phyloP scores from a whole-genome alignment of 2,797 vertebrate genomes.

The Poecilia gillii region DNA sequence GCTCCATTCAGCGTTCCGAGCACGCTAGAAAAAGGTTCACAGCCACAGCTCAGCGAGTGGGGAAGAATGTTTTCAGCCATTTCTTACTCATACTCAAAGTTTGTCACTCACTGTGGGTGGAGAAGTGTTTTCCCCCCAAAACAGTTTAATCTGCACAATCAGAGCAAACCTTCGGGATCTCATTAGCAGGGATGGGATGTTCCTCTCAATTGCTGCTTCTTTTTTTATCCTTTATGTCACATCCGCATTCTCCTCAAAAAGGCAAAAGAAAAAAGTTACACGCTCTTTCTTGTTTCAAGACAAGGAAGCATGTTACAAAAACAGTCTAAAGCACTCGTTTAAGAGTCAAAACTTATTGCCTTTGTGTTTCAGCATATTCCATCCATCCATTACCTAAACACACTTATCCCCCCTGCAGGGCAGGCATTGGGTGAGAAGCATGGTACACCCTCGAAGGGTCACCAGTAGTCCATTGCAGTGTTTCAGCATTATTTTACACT shows the following conservation, averaged over 20 bases:
- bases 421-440: too few species aligned
- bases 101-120: slow-evolving; percentile 43
- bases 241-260: slow-evolving; percentile 14
- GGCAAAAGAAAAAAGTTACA: slow-evolving; percentile 1
- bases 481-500: slow-evolving; percentile 6
- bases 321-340: slow-evolving; percentile 27
- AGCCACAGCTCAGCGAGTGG: slow-evolving; percentile 24
- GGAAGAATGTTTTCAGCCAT: slow-evolving; percentile 17
- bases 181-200: slow-evolving; percentile 36
- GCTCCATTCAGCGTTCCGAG: slow-evolving; percentile 13
- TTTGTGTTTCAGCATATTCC: slow-evolving; percentile 28
- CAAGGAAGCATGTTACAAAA: slow-evolving; percentile 28
- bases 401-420: too few species aligned
- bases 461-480: neutral
- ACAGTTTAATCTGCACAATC: slow-evolving; percentile 52
- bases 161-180: slow-evolving; percentile 46
- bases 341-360: slow-evolving; percentile 29
- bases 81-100: slow-evolving; percentile 28
- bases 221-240: slow-evolving; percentile 23
- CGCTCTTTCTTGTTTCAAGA: slow-evolving; percentile 34
- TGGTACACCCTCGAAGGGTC: too few species aligned
- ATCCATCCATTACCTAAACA: too few species aligned
- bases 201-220: slow-evolving; percentile 15
- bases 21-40: slow-evolving; percentile 6
- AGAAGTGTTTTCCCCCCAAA: slow-evolving; percentile 48